Base-by-base conservation (phyloP, 2,888 invertebrate species). In the Drosophila quasianomalipes region DNA sequence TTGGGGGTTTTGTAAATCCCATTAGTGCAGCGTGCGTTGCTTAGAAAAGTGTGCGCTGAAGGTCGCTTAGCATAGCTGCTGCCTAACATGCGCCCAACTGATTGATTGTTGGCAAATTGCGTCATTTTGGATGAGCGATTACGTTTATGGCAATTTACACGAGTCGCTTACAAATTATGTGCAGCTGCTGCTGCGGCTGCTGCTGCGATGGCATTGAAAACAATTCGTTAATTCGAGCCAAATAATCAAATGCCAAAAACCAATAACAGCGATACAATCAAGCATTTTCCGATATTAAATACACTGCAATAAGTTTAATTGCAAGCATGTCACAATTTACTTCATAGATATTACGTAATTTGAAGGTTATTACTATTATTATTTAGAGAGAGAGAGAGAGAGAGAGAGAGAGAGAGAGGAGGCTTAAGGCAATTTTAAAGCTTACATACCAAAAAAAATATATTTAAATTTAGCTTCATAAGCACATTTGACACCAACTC, bases 101-200 rank as follows among this genome's bases (percentile, higher is more conserved):
- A 81, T 81, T 52, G 78, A 79, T 81, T 74, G 62, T 61, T 62
- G 49, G 31, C 35, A 39, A 28, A 76, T 76, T 78, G 81, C 78
- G 62, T 76, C 67, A 78, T 58, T 44, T 61, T 35, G 59, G 74
- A 68, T 81, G 81, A 66, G 74, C 73, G 73, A 66, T 77, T 70
- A 68, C 67, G 71, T 68, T 85, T 76, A 79, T 81, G 69, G 74
- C 69, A 68, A 81, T 78, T 86, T 88, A 79, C 86, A 79, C 79
- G 89, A 65, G 33, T 51, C 52, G 76, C 72, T 65, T 83, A 77
- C 77, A 70, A 81, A 82, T 80, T 68, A 41, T 41, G 64, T 55
- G 62, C 79, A 72, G 79, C 79, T 70, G 78, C 63, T 55, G 76
- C 47, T 39, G 41, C 22, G 22, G 22, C 22, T 37, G 22, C 26